phyloP scores from a whole-genome alignment of 2,797 vertebrate species.

The Hephaestus fuliginosus region DNA sequence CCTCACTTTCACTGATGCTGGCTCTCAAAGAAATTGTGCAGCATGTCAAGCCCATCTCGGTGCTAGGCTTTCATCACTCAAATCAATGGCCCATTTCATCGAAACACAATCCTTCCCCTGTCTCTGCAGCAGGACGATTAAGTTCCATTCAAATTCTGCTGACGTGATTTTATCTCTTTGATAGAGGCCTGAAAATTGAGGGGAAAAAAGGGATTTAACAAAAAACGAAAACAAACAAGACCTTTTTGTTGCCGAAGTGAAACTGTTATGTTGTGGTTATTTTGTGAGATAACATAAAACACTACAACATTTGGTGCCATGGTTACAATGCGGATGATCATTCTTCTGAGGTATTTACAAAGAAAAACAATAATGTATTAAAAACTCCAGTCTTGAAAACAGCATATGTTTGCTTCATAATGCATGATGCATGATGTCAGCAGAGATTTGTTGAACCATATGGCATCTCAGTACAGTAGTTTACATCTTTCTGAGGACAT shows the following conservation, averaged over 20 bases:
- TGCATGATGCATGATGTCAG: conserved; percentile 78
- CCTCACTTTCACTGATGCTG: conserved; percentile 52
- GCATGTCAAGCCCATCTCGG: conserved; percentile 63
- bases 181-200: conserved; percentile 43
- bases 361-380: conserved; percentile 55
- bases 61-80: conserved; percentile 80
- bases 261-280: conserved; percentile 21
- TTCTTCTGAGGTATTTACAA: conserved; percentile 56
- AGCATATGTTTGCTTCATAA: conserved; percentile 83
- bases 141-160: conserved; percentile 74
- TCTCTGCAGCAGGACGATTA: conserved; percentile 75
- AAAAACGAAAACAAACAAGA: conserved; percentile 23
- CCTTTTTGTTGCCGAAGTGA: conserved; percentile 11
- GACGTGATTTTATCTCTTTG: conserved; percentile 67
- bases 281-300: conserved; percentile 13
- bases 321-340: conserved; percentile 21
- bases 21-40: conserved; percentile 61
- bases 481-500: conserved; percentile 64
- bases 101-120: conserved; percentile 81
- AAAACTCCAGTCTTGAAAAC: conserved; percentile 67
- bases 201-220: conserved; percentile 12
- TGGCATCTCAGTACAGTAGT: conserved; percentile 67
- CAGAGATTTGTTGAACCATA: conserved; percentile 79
- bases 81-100: conserved; percentile 85
- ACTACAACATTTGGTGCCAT: conserved; percentile 25